phyloP scores from a whole-genome alignment of 2,797 vertebrate genomes.

The Falco novaeseelandiae region DNA sequence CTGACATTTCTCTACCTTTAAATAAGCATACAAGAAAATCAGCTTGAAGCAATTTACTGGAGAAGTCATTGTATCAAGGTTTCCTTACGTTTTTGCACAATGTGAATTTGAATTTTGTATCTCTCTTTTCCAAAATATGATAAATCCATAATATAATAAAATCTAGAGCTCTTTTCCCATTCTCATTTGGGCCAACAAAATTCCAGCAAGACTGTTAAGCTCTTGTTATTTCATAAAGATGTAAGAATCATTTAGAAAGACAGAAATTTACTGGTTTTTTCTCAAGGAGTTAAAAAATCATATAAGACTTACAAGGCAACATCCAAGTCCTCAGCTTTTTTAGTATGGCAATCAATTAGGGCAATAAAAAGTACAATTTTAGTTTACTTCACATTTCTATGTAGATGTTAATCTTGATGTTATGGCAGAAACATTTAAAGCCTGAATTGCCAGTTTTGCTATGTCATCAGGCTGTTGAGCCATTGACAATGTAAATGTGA shows the following conservation, averaged over 20 bases:
- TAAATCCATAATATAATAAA: neutral
- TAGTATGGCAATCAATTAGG: neutral
- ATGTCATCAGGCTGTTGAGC: neutral
- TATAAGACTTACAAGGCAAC: neutral
- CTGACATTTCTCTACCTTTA: neutral
- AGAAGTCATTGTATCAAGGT: neutral
- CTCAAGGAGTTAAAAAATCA: neutral
- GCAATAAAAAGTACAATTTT: neutral
- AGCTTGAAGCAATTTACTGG: neutral
- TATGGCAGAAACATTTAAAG: neutral
- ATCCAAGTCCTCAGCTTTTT: neutral
- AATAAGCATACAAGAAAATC: neutral
- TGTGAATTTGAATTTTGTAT: neutral
- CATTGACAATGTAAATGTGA: neutral
- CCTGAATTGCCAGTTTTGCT: neutral
- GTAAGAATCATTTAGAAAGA: neutral
- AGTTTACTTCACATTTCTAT: neutral
- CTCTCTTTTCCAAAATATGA: neutral
- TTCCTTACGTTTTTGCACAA: neutral
- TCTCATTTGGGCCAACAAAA: neutral
- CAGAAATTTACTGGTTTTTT: neutral
- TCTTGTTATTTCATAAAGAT: neutral
- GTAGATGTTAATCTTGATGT: neutral
- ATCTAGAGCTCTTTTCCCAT: neutral
- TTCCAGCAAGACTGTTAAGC: neutral